Evolutionary conservation across 2,888 invertebrate genomes (phyloP), one percentile per base, ranked within the genome.

Genomic region (Tholera decimalis): DNA sequence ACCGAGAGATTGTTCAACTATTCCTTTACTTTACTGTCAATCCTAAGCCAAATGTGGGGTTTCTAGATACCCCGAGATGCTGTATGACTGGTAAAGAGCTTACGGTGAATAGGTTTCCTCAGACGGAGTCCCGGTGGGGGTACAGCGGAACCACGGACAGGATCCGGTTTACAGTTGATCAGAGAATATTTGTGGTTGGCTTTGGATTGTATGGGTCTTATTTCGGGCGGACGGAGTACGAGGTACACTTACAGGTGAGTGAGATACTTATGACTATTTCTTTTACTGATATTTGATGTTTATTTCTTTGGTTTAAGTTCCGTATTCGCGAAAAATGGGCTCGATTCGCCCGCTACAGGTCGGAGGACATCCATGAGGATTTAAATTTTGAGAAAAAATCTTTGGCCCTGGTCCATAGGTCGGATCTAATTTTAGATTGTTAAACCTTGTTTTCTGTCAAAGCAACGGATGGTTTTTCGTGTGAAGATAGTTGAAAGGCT

Each of bases 161-260:
- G 79, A 98, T 98, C 76, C 96, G 98, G 83, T 98, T 98, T 88
- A 97, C 97, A 33, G 98, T 98, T 1, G 98, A 98, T 88, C 96
- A 97, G 81, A 96, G 97, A 66, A 98, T 98, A 80, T 98, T 97
- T 91, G 96, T 98, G 22, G 97, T 98, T 66, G 98, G 98, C 1
- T 98, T 98, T 90, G 98, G 98, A 63, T 92, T 98, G 72, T 98
- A 98, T 89, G 98, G 98, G 33, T 98, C 98, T 33, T 97, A 98
- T 83, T 97, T 97, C 88, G 97, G 97, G 26, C 96, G 97, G 1
- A 96, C 97, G 8, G 98, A 98, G 87, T 98, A 98, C 89, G 96
- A 97, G 86, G 98, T 97, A 43, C 96, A 96, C 82, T 97, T 98
- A 79, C 96, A 96, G 90, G 96, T 95, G 28, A 78, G 88, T 85